Evolutionary conservation across 2,797 vertebrate genomes (phyloP).

Genomic region (Chiroxiphia lanceolata): DNA sequence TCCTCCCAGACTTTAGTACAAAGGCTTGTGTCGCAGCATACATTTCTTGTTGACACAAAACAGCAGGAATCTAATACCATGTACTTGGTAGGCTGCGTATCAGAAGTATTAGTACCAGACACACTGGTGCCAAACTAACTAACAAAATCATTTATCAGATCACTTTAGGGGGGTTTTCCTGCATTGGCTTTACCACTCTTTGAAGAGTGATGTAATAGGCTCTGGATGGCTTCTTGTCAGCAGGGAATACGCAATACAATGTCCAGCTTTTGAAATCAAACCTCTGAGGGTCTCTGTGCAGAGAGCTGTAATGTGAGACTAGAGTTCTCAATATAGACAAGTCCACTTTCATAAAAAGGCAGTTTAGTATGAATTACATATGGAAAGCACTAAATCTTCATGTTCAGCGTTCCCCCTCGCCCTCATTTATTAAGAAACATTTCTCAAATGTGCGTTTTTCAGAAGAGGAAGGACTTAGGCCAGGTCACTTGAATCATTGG

Average conservation of each 20-base stretch:
- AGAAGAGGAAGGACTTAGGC: neutral
- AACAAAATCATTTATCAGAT: constrained; percentile 50
- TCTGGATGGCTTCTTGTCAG: constrained; percentile 44
- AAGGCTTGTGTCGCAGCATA: constrained; percentile 35
- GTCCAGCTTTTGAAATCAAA: constrained; percentile 51
- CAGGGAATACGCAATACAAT: constrained; percentile 17
- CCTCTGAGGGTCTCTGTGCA: neutral
- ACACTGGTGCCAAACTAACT: constrained; percentile 66
- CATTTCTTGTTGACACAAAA: constrained; percentile 52
- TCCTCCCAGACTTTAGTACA: constrained; percentile 36
- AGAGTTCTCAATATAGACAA: constrained; percentile 26
- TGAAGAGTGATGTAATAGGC: constrained; percentile 55
- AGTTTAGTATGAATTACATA: neutral
- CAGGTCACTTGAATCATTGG: neutral
- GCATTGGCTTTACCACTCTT: constrained; percentile 4
- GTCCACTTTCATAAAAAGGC: neutral
- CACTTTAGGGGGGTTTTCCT: constrained; percentile 43
- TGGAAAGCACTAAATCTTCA: neutral
- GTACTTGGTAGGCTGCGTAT: constrained; percentile 12
- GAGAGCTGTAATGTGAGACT: neutral
- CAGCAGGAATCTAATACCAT: constrained; percentile 17
- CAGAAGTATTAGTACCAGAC: constrained; percentile 57
- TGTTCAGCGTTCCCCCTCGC: fast-evolving
- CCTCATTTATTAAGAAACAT: neutral
- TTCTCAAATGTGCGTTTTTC: neutral